Conservation (phyloP, 2,797 vertebrate genomes). For the Galaxias olidus region DNA sequence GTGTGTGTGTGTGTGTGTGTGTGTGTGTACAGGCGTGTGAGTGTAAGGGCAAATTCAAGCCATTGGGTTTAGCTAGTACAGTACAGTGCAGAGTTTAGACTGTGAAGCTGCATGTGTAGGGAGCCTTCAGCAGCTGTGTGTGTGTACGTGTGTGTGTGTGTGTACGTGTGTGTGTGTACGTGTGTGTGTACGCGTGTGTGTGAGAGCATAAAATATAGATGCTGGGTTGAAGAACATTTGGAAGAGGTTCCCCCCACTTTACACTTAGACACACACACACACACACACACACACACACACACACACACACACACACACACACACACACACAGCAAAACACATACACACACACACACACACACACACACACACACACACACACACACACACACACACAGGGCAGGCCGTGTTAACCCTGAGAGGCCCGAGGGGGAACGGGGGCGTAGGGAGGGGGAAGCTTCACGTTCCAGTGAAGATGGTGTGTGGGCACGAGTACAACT, state of each 20-base stretch:
- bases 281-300: background rate
- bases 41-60: background rate
- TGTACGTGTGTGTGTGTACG: background rate
- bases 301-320: constrained; percentile 6
- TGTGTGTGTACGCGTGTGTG: constrained; percentile 21
- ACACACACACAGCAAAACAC: no score
- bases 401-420: constrained; percentile 24
- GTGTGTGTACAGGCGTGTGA: no score
- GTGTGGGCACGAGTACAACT: constrained; percentile 56
- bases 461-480: constrained; percentile 61
- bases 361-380: no score
- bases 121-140: background rate
- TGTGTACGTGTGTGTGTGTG: constrained; percentile 5
- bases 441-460: constrained; percentile 55
- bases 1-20: no score
- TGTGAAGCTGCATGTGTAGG: constrained; percentile 22
- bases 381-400: no score
- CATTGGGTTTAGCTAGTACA: no score
- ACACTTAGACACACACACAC: background rate
- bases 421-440: constrained; percentile 57
- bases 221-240: constrained; percentile 21
- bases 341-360: no score
- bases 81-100: constrained; percentile 33
- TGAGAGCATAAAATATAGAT: constrained; percentile 59
- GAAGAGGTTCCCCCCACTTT: background rate